Conservation (phyloP, 2,797 vertebrate genomes). For the Petrocephalus sullivani region DNA sequence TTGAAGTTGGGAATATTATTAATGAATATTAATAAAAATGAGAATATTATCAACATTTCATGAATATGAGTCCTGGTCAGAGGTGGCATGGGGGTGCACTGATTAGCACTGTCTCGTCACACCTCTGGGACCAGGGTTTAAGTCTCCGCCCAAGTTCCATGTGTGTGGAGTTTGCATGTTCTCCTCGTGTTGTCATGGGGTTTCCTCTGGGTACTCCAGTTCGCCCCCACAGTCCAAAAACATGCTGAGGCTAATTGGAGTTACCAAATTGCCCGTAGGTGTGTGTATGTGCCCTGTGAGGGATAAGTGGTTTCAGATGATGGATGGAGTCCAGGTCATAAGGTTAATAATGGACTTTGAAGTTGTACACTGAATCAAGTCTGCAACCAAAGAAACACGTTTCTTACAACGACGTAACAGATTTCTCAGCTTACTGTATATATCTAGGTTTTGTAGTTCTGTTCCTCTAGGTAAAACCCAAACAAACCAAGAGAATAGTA, state of each 20-base stretch:
- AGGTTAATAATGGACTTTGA: not conserved
- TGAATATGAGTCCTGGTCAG: not conserved
- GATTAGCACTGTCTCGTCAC: no score
- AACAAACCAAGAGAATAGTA: not conserved
- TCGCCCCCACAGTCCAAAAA: no score
- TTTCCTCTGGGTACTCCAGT: no score
- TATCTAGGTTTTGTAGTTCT: not conserved
- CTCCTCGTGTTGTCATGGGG: no score
- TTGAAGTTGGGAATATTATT: not conserved
- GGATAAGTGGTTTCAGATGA: no score
- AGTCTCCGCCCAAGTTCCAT: no score
- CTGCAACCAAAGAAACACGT: not conserved
- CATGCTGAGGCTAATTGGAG: no score
- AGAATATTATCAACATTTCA: not conserved
- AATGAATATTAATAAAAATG: not conserved
- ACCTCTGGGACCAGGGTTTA: no score
- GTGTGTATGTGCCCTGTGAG: no score
- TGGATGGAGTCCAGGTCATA: not conserved
- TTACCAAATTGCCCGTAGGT: no score
- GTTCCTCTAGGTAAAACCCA: not conserved
- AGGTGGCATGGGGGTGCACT: no score
- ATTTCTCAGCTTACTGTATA: not conserved
- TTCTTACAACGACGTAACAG: not conserved
- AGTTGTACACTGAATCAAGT: not conserved
- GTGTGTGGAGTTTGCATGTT: no score